Percentiles rank a stretch among this genome's conserved stretches.
Evolutionary conservation across 2,888 invertebrate species (phyloP).

Genomic region (Troglohyphantes excavatus): DNA sequence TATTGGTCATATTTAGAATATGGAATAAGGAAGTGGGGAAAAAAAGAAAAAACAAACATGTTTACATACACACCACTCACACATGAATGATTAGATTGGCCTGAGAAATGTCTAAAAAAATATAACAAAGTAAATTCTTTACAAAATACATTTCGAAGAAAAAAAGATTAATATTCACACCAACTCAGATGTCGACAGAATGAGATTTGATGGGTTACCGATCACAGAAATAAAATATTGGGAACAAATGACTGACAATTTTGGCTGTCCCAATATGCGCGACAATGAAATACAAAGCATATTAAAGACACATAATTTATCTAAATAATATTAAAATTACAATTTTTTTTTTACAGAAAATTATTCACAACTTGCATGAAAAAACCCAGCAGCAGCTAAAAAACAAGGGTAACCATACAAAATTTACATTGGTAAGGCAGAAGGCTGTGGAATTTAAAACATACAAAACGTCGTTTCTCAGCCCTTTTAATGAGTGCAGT

Average conservation of each 20-base stretch:
- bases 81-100: conserved; percentile 77
- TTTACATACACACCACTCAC: conserved; percentile 79
- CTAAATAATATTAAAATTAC: conserved; percentile 67
- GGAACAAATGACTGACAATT: conserved; percentile 78
- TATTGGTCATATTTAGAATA: conserved; percentile 78
- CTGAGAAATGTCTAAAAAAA: conserved; percentile 65
- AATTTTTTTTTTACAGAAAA: conserved; percentile 75
- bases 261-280: conserved; percentile 77
- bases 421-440: conserved; percentile 23
- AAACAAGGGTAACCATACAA: conserved; percentile 75
- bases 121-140: conserved; percentile 47
- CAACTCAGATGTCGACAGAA: conserved; percentile 70
- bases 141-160: conserved; percentile 33
- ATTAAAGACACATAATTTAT: conserved; percentile 72
- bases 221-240: conserved; percentile 78
- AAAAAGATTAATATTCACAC: conserved; percentile 76
- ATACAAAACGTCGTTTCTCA: not conserved
- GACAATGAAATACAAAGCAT: conserved; percentile 65
- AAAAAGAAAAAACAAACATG: conserved; percentile 61
- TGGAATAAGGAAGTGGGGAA: conserved; percentile 73
- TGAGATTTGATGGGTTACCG: conserved; percentile 49
- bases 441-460: not conserved
- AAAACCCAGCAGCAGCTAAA: conserved; percentile 72
- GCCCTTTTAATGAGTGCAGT: conserved; percentile 5
- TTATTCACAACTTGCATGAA: conserved; percentile 69